These are phyloP conservation scores for Prolemur simus DNA, from an alignment of 2,113 vertebrate genomes.

Conservation along the genomic window DNA sequence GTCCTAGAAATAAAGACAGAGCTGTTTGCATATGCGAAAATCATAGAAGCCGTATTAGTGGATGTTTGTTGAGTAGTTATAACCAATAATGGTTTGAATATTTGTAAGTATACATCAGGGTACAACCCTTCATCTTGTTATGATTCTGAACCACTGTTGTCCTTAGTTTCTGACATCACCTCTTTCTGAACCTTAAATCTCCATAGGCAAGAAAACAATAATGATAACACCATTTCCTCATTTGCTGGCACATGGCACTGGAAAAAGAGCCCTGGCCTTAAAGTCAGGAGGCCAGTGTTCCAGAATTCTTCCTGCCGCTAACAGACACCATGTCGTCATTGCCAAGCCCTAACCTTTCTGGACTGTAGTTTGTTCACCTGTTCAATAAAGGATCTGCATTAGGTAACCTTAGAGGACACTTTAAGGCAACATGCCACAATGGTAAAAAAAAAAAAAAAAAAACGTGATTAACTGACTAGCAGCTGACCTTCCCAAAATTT, in stretches of 20 bases:
- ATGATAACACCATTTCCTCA: neutral
- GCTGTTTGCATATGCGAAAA: neutral
- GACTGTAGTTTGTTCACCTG: neutral
- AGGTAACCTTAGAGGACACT: neutral
- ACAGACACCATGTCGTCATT: neutral
- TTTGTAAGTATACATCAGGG: neutral
- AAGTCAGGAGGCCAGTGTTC: neutral
- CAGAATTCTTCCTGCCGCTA: neutral
- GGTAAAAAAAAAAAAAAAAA: neutral
- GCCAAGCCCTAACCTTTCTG: neutral
- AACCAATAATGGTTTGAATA: neutral
- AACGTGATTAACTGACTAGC: neutral
- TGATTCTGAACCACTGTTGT: neutral
- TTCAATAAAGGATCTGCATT: neutral
- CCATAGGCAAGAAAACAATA: neutral
- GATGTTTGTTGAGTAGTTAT: neutral
- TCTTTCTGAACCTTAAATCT: slow-evolving; percentile 34
- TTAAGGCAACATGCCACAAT: neutral
- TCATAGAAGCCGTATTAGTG: neutral
- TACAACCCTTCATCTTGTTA: neutral
- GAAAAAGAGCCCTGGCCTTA: neutral
- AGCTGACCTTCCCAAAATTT: neutral
- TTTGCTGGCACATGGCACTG: neutral
- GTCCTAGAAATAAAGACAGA: slow-evolving; percentile 22
- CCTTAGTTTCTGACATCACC: neutral